A percentile compares a stretch with the other conserved stretches of the same genome.
These are phyloP conservation scores for Polyommatus icarus DNA, from an alignment of 2,888 invertebrate species.

Conservation along the genomic window DNA sequence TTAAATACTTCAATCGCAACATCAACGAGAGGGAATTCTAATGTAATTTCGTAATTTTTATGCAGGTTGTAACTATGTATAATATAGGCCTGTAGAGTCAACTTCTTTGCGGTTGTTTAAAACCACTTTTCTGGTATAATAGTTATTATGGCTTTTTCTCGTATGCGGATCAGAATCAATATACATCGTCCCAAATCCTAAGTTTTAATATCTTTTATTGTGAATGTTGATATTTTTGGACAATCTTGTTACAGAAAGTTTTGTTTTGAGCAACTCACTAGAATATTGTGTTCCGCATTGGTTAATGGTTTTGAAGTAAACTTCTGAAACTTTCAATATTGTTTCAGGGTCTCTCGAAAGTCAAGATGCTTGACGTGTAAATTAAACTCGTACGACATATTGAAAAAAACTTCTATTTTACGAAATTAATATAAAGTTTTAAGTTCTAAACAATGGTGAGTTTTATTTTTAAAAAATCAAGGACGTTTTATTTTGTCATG, in stretches of 20 bases:
- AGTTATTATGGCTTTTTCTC: no score
- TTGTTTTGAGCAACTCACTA: background rate
- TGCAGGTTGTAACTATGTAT: background rate
- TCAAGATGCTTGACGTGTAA: background rate
- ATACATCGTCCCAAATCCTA: no score
- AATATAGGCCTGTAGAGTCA: no score
- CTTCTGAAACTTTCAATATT: constrained; percentile 3
- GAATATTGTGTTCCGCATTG: background rate
- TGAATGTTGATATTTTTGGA: no score
- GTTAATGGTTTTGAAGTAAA: background rate
- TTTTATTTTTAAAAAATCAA: background rate
- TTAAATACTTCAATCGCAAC: constrained; percentile 25
- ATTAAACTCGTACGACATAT: background rate
- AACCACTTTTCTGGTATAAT: no score
- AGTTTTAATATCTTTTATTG: no score
- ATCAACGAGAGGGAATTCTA: background rate
- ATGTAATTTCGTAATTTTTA: background rate
- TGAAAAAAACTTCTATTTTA: background rate
- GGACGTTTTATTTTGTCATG: background rate
- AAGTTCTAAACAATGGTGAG: background rate
- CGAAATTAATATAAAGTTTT: background rate
- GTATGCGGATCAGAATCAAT: no score
- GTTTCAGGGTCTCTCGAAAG: background rate
- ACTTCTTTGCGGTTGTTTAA: no score
- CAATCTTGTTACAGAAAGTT: background rate